Evolutionary conservation across 2,797 vertebrate species (phyloP), one percentile per base, ranked within the genome.

Genomic region (Propithecus perrieri): DNA sequence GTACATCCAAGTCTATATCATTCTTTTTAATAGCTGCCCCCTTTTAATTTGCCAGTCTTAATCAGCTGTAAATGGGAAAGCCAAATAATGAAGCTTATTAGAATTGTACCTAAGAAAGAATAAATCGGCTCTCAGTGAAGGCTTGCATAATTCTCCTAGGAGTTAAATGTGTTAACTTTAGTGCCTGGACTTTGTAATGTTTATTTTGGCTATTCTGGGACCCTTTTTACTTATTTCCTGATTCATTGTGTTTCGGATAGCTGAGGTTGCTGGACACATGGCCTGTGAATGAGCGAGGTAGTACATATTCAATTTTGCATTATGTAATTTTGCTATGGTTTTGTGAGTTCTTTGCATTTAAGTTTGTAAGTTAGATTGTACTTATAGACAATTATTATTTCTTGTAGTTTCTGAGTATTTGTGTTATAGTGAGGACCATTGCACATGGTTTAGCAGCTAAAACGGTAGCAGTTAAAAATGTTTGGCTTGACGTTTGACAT

Each of bases 21-120:
- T 96, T 95, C 96, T 96, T 95, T 95, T 96, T 97, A 97, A 97
- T 96, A 92, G 91, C 97, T 97, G 97, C 97, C 97, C 97, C 89
- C 91, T 97, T 97, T 97, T 97, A 97, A 97, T 98, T 98, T 96
- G 97, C 94, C 96, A 81, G 28, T 98, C 97, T 97, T 97, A 98
- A 98, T 98, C 85, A 92, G 96, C 97, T 95, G 94, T 98, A 89
- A 97, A 97, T 98, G 97, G 97, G 97, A 98, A 98, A 98, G 95
- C 97, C 95, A 98, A 98, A 98, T 97, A 98, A 97, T 98, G 97
- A 97, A 97, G 93, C 97, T 97, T 96, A 98, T 98, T 97, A 97
- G 97, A 97, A 96, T 97, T 96, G 97, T 97, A 97, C 97, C 97
- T 93, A 96, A 97, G 97, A 97, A 97, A 97, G 94, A 97, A 95